phyloP scores from a whole-genome alignment of 1,140 invertebrate species.

The Conus betulinus region DNA sequence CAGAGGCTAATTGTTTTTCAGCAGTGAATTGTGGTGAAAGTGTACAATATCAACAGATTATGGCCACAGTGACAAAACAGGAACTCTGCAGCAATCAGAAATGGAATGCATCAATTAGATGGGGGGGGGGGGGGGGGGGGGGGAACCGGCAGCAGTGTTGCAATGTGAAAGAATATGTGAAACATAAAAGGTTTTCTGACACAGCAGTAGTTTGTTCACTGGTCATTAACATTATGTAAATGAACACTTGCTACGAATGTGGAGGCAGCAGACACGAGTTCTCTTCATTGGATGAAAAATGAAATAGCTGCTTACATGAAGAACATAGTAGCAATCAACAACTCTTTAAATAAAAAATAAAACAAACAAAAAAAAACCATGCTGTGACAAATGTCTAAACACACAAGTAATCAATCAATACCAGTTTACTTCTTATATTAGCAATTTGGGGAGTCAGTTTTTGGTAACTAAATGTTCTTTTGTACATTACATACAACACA shows the following conservation, averaged over 20 bases:
- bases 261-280: not conserved
- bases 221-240: not conserved
- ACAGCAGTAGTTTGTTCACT: slow-evolving; percentile 1
- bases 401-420: slow-evolving; percentile 2
- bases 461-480: no score
- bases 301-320: not conserved
- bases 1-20: not conserved
- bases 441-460: no score
- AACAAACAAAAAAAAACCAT: not conserved
- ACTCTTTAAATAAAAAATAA: not conserved
- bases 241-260: not conserved
- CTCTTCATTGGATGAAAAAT: not conserved
- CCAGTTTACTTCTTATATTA: not conserved
- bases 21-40: not conserved
- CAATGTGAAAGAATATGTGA: not conserved
- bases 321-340: not conserved
- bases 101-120: not conserved
- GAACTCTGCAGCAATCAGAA: not conserved
- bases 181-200: not conserved
- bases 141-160: not conserved
- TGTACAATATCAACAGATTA: not conserved
- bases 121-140: not conserved
- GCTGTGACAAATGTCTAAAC: not conserved
- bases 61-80: not conserved
- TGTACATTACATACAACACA: no score